phyloP scores from a whole-genome alignment of 2,113 vertebrate species.

The Brachyhypopomus gauderio region DNA sequence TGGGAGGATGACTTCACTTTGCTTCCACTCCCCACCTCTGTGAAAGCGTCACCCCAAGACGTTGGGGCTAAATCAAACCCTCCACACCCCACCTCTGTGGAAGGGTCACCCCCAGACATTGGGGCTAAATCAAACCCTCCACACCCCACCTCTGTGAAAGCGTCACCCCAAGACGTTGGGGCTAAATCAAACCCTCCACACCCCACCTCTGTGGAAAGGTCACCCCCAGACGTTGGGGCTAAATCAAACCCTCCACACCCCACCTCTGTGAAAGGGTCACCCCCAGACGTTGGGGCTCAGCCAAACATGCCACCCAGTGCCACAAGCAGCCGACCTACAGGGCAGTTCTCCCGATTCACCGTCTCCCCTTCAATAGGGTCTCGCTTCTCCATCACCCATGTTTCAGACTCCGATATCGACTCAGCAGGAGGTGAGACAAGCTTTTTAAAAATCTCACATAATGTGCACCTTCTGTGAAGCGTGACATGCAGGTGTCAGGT shows the following conservation, averaged over 20 bases:
- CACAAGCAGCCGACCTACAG: constrained; percentile 67
- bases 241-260: background rate
- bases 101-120: constrained; percentile 51
- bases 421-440: constrained; percentile 80
- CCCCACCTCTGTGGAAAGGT: constrained; percentile 68
- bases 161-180: constrained; percentile 48
- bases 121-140: constrained; percentile 48
- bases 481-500: background rate
- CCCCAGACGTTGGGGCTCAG: constrained; percentile 25
- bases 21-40: constrained; percentile 72
- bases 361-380: constrained; percentile 84
- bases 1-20: constrained; percentile 86
- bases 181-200: constrained; percentile 56
- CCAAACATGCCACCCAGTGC: constrained; percentile 11
- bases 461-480: background rate
- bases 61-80: background rate
- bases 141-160: constrained; percentile 67
- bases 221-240: constrained; percentile 30
- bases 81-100: constrained; percentile 71
- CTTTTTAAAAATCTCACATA: background rate
- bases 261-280: constrained; percentile 43
- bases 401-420: constrained; percentile 86
- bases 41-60: constrained; percentile 52
- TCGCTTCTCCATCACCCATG: constrained; percentile 95
- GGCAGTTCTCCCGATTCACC: constrained; percentile 85